These are phyloP conservation scores for Drosophila melanosoma DNA, from an alignment of 2,888 invertebrate species.

Conservation along the genomic window DNA sequence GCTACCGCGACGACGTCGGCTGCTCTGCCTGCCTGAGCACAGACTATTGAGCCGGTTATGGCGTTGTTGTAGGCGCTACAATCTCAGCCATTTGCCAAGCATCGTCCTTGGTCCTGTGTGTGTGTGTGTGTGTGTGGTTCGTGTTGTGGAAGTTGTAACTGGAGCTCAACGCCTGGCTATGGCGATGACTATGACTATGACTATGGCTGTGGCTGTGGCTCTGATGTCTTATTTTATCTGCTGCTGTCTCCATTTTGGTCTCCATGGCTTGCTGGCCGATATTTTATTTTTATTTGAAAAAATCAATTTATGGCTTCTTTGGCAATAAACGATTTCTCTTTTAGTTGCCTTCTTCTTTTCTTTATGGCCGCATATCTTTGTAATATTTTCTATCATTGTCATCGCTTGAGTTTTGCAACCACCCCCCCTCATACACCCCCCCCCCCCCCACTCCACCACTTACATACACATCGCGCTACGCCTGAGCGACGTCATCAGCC, in stretches of 20 bases:
- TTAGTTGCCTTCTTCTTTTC: constrained; percentile 77
- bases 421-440: neutral
- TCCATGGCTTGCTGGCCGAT: constrained; percentile 28
- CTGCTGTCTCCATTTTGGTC: constrained; percentile 6
- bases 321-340: constrained; percentile 83
- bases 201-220: constrained; percentile 11
- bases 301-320: constrained; percentile 81
- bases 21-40: constrained; percentile 14
- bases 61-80: constrained; percentile 54
- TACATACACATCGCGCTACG: neutral
- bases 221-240: constrained; percentile 57
- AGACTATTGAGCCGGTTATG: constrained; percentile 53
- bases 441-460: neutral
- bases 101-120: neutral
- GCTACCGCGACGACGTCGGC: constrained; percentile 23
- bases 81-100: constrained; percentile 47
- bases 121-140: neutral
- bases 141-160: constrained; percentile 29
- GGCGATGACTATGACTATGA: neutral
- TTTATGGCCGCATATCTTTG: constrained; percentile 82
- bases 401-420: constrained; percentile 62
- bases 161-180: constrained; percentile 33
- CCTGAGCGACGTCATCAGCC: constrained; percentile 40
- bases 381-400: constrained; percentile 82
- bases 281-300: constrained; percentile 82